Conservation (phyloP, 2,113 vertebrate species). For the Chaetorhynchus papuensis region DNA sequence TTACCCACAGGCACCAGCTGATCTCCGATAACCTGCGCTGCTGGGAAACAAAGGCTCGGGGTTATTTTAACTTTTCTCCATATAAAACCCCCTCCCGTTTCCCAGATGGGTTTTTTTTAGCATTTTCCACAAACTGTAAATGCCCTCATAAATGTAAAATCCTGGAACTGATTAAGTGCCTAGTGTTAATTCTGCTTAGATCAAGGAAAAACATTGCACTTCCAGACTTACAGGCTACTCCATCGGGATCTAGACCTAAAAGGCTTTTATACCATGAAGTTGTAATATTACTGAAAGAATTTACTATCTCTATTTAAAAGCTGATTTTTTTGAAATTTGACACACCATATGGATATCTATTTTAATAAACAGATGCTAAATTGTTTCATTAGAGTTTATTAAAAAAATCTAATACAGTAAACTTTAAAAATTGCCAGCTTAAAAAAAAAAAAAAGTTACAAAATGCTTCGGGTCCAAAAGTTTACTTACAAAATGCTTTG, state of each 20-base stretch:
- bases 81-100: neutral
- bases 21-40: neutral
- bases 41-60: neutral
- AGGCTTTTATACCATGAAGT: neutral
- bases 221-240: slow-evolving; percentile 4
- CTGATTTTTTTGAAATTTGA: neutral
- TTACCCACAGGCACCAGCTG: neutral
- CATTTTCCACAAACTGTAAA: neutral
- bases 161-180: slow-evolving; percentile 35
- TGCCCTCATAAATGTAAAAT: slow-evolving; percentile 12
- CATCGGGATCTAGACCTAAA: neutral
- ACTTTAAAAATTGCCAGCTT: neutral
- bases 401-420: neutral
- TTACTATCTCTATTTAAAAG: neutral
- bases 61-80: neutral
- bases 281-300: neutral
- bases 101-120: neutral
- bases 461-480: neutral
- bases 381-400: neutral
- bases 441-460: neutral
- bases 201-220: neutral
- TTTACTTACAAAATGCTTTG: too few relatives aligned
- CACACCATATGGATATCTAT: neutral
- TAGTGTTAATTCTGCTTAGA: slow-evolving; percentile 12
- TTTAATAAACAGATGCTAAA: neutral